These are phyloP conservation scores for Intellagama lesueurii DNA, from an alignment of 2,797 vertebrate genomes.

Conservation along the genomic window DNA sequence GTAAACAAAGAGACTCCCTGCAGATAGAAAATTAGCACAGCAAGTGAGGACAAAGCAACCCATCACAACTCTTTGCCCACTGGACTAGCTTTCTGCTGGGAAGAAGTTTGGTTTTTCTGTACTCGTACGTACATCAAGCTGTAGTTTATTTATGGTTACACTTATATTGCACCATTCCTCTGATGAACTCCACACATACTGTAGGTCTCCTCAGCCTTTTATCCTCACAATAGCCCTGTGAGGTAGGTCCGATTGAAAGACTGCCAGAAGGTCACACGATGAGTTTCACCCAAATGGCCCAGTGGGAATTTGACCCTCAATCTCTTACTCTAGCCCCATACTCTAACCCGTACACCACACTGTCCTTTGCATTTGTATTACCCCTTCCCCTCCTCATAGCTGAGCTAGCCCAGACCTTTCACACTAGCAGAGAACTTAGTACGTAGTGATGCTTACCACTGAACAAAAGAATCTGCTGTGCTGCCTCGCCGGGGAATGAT, in stretches of 20 bases:
- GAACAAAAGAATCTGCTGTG: conserved; percentile 85
- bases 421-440: neutral
- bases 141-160: too few species aligned
- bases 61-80: neutral
- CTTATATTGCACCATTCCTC: too few species aligned
- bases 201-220: too few species aligned
- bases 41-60: neutral
- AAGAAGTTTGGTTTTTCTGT: neutral
- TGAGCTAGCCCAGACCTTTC: neutral
- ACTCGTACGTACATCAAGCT: too few species aligned
- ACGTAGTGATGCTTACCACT: conserved; percentile 81
- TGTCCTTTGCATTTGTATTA: neutral
- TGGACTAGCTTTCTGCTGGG: neutral
- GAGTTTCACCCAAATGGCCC: too few species aligned
- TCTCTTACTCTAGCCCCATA: too few species aligned
- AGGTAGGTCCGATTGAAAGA: too few species aligned
- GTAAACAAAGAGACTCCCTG: neutral
- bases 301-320: too few species aligned
- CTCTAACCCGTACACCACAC: too few species aligned
- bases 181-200: too few species aligned
- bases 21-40: neutral
- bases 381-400: neutral
- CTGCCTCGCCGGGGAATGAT: conserved; percentile 87
- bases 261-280: too few species aligned
- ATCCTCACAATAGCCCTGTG: too few species aligned